Evolutionary conservation across 1,140 invertebrate species (phyloP), one percentile per base, ranked within the genome.

Genomic region (Meteorus sp.): DNA sequence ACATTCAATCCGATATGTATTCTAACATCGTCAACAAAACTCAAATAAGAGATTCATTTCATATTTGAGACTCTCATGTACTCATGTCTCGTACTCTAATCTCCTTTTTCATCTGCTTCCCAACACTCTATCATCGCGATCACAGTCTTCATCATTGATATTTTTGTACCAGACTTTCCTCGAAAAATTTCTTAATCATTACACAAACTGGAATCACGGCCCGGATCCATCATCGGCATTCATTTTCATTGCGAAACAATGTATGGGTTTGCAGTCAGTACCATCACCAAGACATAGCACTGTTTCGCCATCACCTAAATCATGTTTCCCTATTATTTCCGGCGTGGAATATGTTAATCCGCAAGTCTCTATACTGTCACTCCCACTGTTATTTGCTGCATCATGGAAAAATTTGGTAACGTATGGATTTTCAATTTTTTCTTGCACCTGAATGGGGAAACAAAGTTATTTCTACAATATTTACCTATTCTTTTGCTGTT

Each of bases 221-320:
- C 44, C 50, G 15, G 53, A 59, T 47, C 43, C 59, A 47, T 50
- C 47, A 45, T 69, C 68, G 19, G 52, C 51, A 45, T 71, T 63
- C 20, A 63, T 57, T 33, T 60, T 65, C 25, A 65, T 62, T 20
- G 67, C 64, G 52, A 67, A 61, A 44, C 67, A 71, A 37, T 71
- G 64, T 20, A 72, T 59, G 47, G 59, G 66, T 43, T 67, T 69
- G 41, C 66, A 74, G 39, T 73, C 64, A 15, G 67, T 60, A 22
- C 65, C 66, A 56, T 72, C 61, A 17, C 56, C 64, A 58, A 70
- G 62, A 60, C 67, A 69, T 23, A 67, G 29, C 29, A 71, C 59
- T 23, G 62, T 66, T 44, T 72, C 65, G 29, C 66, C 69, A 27
- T 65, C 63, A 45, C 61, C 50, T 31, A 66, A 43, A 54, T 72